A percentile compares a stretch with the other conserved stretches of the same genome.
phyloP scores from a whole-genome alignment of 2,888 invertebrate genomes.

The Belgica antarctica region DNA sequence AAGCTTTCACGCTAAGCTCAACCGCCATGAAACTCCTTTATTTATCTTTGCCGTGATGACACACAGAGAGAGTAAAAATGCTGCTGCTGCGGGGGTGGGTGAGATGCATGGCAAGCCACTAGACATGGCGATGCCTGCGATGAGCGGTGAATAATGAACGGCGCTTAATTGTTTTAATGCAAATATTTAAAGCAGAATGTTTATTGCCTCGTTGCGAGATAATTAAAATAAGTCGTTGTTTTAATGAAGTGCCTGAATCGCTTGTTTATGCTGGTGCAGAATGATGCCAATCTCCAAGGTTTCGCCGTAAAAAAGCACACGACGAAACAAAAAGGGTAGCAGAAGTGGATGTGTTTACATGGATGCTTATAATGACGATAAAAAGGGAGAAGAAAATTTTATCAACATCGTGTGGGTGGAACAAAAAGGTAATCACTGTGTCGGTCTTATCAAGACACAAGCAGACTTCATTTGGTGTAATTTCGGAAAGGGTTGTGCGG shows the following conservation, averaged over 20 bases:
- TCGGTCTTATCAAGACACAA: not conserved
- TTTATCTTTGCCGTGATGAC: not conserved
- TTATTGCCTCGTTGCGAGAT: conserved; percentile 6
- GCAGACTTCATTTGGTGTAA: not conserved
- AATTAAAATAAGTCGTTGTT: conserved; percentile 39
- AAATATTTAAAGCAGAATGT: conserved; percentile 39
- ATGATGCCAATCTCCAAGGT: conserved; percentile 6
- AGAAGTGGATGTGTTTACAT: not conserved
- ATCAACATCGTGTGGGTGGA: not conserved
- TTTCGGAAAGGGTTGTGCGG: too few species aligned
- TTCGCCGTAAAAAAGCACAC: too few species aligned
- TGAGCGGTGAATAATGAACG: not conserved
- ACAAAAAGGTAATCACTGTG: not conserved
- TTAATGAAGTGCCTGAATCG: conserved; percentile 38
- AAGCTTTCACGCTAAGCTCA: not conserved
- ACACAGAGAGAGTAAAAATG: conserved; percentile 4
- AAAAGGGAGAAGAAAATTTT: not conserved
- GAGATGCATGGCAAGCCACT: too few species aligned
- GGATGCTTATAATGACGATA: not conserved
- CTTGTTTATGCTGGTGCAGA: conserved; percentile 7
- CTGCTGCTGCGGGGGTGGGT: conserved; percentile 3
- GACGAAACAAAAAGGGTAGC: not conserved
- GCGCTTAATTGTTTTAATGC: conserved; percentile 38
- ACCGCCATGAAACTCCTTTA: not conserved
- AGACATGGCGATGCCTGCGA: not conserved